These are phyloP conservation scores for Saccostrea glomerata DNA, from an alignment of 1,140 invertebrate genomes.

Conservation along the genomic window DNA sequence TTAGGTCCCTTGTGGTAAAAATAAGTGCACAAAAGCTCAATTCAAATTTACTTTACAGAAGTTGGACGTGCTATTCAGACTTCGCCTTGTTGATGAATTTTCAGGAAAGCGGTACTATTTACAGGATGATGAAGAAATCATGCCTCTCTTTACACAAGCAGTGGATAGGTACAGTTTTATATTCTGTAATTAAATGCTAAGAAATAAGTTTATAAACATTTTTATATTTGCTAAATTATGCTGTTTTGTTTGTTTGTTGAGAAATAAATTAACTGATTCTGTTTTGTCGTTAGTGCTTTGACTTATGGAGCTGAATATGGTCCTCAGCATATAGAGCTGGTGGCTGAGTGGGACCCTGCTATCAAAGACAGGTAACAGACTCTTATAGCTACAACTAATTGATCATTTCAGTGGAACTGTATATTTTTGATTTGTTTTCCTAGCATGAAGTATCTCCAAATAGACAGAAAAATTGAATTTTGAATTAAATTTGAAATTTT, in stretches of 20 bases:
- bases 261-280: not conserved
- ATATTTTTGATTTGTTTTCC: not conserved
- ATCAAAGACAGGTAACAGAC: constrained; percentile 82
- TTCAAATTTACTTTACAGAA: constrained; percentile 52
- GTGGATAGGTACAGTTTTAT: constrained; percentile 84
- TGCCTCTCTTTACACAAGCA: constrained; percentile 93
- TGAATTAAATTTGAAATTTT: too few species aligned
- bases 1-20: too few species aligned
- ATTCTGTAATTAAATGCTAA: not conserved
- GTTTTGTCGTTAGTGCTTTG: constrained; percentile 58
- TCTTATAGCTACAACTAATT: not conserved
- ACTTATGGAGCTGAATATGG: constrained; percentile 75
- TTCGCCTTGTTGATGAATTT: constrained; percentile 87
- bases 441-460: too few species aligned
- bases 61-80: constrained; percentile 77
- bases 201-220: too few species aligned
- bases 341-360: constrained; percentile 91
- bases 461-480: too few species aligned
- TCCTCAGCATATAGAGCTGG: constrained; percentile 91
- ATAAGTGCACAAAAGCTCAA: too few species aligned
- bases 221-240: not conserved
- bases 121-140: constrained; percentile 87
- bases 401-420: not conserved
- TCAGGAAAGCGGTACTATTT: constrained; percentile 81
- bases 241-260: not conserved